Conservation (phyloP, 2,888 invertebrate genomes). For the Mylabris sibirica region DNA sequence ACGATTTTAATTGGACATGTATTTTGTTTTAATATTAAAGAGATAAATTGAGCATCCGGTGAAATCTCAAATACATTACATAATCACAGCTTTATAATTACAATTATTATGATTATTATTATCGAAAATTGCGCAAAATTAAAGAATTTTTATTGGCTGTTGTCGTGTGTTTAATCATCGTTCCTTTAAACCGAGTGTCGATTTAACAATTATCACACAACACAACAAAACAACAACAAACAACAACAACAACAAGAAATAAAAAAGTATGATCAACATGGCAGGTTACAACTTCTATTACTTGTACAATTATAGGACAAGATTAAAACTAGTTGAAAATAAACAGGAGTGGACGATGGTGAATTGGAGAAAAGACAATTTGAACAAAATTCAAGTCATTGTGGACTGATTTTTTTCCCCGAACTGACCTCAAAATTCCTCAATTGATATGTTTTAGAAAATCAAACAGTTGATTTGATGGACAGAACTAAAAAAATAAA, state of each 20-base stretch:
- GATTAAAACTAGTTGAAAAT: background rate
- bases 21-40: constrained; percentile 17
- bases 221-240: background rate
- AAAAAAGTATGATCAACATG: background rate
- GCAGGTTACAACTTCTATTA: constrained; percentile 4
- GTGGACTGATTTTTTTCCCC: background rate
- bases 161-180: background rate
- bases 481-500: background rate
- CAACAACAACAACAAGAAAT: background rate
- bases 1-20: constrained; percentile 20
- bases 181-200: background rate
- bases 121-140: constrained; percentile 1
- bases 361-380: background rate
- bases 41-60: constrained; percentile 28
- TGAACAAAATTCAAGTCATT: background rate
- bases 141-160: background rate
- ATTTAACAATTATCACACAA: background rate
- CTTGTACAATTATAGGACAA: background rate
- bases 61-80: constrained; percentile 21
- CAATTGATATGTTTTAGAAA: background rate
- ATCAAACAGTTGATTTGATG: background rate
- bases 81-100: constrained; percentile 1
- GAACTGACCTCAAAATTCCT: constrained; percentile 1
- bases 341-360: too few relatives aligned
- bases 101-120: background rate